Evolutionary conservation across 2,797 vertebrate genomes (phyloP).

Genomic region (Molossus molossus): DNA sequence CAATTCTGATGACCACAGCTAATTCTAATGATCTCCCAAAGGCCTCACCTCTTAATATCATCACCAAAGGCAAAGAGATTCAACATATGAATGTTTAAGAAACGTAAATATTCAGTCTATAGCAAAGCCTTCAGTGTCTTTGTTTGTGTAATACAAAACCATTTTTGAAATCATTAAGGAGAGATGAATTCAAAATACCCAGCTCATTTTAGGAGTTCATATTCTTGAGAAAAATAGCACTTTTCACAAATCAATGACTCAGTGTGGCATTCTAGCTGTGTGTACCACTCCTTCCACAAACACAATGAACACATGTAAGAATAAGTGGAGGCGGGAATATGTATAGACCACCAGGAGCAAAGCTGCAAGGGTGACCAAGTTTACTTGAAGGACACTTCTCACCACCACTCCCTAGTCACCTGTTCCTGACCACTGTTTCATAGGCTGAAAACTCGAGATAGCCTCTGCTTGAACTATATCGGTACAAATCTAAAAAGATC

Average conservation of each 20-base stretch:
- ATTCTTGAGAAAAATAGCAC: neutral
- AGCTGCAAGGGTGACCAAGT: rapidly evolving
- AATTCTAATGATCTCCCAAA: neutral
- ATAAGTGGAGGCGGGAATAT: neutral
- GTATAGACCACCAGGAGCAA: neutral
- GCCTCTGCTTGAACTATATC: neutral
- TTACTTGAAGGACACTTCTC: neutral
- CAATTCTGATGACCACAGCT: neutral
- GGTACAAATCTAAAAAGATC: neutral
- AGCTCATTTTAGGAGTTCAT: neutral
- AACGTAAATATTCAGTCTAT: neutral
- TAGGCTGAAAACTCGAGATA: neutral
- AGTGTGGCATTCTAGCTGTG: neutral
- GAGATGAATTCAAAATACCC: neutral
- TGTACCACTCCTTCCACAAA: neutral
- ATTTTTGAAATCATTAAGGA: neutral
- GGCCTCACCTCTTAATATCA: neutral
- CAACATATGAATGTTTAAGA: neutral
- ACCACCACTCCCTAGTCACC: too few relatives aligned
- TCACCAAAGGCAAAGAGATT: neutral
- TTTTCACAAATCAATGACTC: neutral
- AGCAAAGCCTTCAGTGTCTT: neutral
- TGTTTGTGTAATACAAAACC: neutral
- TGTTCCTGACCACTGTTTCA: neutral
- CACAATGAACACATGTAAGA: neutral